Base-by-base conservation (phyloP, 1,140 invertebrate species). In the Zelostemma sp. region DNA sequence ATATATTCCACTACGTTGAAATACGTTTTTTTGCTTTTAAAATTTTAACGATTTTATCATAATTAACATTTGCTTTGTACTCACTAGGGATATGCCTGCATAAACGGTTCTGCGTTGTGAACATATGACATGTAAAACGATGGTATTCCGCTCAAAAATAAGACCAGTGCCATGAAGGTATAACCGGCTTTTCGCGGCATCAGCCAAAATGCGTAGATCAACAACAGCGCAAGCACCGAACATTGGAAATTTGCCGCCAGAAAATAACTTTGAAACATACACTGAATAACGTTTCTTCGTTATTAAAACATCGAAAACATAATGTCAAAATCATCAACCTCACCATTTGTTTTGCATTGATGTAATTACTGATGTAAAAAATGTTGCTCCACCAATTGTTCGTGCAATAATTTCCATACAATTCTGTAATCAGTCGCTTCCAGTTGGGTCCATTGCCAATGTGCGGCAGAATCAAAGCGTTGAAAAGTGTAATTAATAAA, bases 201-300 rank as follows among this genome's bases (percentile, higher is more conserved):
- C 71, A 62, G 82, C 80, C 76, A 80, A 25, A 80, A 57, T 1
- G 83, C 80, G 43, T 85, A 84, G 14, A 89, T 70, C 0, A 88
- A 56, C 0, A 88, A 21, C 0, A 87, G 85, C 1, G 86, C 85
- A 1, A 88, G 4, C 17, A 86, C 78, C 59, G 85, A 86, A 1
- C 87, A 74, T 46, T 89, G 88, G 53, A 88, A 85, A 49, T 89
- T 88, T 0, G 85, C 85, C 0, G 88, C 79, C 14, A 89, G 68
- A 55, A 88, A 89, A 88, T 88, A 89, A 0, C 86, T 78, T 59
- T 88, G 87, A 28, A 79, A 75, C 55, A 89, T 79, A 59, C 88
- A 89, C 88, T 89, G 74, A 14, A 86, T 85, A 25, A 4, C 8
- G 21, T 25, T 25, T 25, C 8, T 25, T 8, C 21, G 8, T n/a